A percentile compares a stretch with the other conserved stretches of the same genome.
These are phyloP conservation scores for Sparidentex hasta DNA, from an alignment of 2,797 vertebrate genomes.

Conservation along the genomic window DNA sequence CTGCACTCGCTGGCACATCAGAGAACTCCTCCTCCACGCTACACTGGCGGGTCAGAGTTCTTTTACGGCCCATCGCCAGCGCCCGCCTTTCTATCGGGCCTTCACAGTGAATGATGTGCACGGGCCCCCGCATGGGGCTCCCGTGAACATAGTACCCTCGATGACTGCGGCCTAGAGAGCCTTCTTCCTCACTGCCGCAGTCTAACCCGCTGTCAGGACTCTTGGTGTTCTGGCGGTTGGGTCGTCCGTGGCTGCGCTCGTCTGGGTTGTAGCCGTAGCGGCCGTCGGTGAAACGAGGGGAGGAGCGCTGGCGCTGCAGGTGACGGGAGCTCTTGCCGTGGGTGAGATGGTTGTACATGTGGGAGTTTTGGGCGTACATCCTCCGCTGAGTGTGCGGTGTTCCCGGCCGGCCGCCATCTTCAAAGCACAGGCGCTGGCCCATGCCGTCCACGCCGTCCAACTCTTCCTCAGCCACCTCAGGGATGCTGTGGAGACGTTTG, in stretches of 20 bases:
- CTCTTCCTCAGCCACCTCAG: constrained; percentile 97
- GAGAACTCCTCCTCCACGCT: constrained; percentile 94
- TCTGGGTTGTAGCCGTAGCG: constrained; percentile 80
- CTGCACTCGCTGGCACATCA: constrained; percentile 73
- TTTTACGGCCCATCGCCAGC: constrained; percentile 89
- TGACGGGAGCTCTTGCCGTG: constrained; percentile 72
- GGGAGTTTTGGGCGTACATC: constrained; percentile 77
- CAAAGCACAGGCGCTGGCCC: constrained; percentile 81
- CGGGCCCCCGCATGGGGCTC: constrained; percentile 75
- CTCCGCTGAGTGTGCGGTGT: constrained; percentile 75
- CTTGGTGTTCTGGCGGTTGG: constrained; percentile 87
- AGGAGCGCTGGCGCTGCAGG: constrained; percentile 85
- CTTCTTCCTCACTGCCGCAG: constrained; percentile 96
- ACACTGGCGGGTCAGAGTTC: constrained; percentile 92
- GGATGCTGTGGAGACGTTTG: constrained; percentile 97
- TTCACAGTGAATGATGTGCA: constrained; percentile 86
- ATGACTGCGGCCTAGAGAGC: constrained; percentile 81
- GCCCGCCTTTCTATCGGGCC: constrained; percentile 85
- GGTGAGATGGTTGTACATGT: constrained; percentile 73
- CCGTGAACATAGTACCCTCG: constrained; percentile 79
- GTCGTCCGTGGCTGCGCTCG: constrained; percentile 79
- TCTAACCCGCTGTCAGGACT: constrained; percentile 97
- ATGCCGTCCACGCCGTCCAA: constrained; percentile 82
- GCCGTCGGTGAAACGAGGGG: constrained; percentile 83
- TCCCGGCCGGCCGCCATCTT: constrained; percentile 77